Conservation (phyloP, 2,113 vertebrate species). For the Todiramphus chloris region DNA sequence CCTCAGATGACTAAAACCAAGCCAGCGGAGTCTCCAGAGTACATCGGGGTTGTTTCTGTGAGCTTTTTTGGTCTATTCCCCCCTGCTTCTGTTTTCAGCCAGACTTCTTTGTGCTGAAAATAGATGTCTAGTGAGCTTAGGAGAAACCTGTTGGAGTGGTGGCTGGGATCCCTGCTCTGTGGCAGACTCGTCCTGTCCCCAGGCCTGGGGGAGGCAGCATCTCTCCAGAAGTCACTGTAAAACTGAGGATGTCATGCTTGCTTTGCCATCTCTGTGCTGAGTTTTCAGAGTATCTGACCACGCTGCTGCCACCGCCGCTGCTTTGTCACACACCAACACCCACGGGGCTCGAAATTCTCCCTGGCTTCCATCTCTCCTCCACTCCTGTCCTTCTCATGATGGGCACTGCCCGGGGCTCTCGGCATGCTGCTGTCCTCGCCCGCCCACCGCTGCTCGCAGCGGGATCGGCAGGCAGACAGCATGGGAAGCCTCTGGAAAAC, state of each 20-base stretch:
- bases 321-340: conserved; percentile 67
- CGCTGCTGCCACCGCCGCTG: conserved; percentile 72
- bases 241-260: conserved; percentile 75
- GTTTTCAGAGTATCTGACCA: conserved; percentile 74
- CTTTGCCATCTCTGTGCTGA: conserved; percentile 78
- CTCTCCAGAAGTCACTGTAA: conserved; percentile 62
- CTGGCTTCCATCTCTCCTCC: conserved; percentile 61
- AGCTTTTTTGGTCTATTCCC: neutral
- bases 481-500: conserved; percentile 2
- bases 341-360: conserved; percentile 78
- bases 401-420: conserved; percentile 28
- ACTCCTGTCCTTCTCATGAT: neutral
- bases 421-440: neutral
- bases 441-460: accelerated
- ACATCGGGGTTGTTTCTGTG: neutral
- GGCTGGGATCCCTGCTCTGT: neutral
- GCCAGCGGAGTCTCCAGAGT: neutral
- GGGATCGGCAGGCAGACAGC: neutral
- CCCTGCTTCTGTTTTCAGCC: neutral
- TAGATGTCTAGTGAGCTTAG: neutral
- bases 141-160: neutral
- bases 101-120: neutral
- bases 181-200: neutral
- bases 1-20: neutral
- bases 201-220: conserved; percentile 4